Conservation (phyloP, 2,888 invertebrate species). For the Tiliacea aurago region DNA sequence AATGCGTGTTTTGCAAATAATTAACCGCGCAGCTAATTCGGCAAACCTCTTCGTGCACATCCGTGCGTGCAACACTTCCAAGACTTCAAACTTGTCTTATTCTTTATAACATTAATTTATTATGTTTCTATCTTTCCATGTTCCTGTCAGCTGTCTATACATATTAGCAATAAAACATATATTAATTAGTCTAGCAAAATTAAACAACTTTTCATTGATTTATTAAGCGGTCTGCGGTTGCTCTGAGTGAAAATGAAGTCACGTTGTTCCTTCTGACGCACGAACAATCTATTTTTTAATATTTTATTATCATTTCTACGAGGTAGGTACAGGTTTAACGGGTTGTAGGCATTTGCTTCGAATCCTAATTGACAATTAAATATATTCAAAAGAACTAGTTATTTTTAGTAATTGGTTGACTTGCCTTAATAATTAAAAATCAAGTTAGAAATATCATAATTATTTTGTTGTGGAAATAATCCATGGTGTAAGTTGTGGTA, state of each 20-base stretch:
- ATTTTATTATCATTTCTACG: slow-evolving; percentile 6
- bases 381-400: background rate
- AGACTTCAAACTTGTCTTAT: background rate
- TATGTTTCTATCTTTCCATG: background rate
- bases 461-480: background rate
- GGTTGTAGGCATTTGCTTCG: slow-evolving; percentile 1
- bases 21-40: background rate
- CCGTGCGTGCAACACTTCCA: background rate
- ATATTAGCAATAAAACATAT: no score
- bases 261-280: background rate
- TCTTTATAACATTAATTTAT: no score
- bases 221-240: background rate
- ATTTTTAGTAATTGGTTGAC: background rate
- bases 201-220: slow-evolving; percentile 28
- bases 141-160: background rate
- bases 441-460: background rate
- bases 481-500: background rate
- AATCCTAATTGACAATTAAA: background rate
- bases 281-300: background rate
- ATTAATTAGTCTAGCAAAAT: background rate
- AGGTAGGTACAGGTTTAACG: slow-evolving; percentile 13
- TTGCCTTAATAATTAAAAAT: background rate
- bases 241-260: background rate
- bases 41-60: background rate
- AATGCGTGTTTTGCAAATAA: background rate